Percentiles rank a stretch among this genome's conserved stretches.
These are phyloP conservation scores for Glaucopsyche alexis DNA, from an alignment of 2,888 invertebrate genomes.

Conservation along the genomic window DNA sequence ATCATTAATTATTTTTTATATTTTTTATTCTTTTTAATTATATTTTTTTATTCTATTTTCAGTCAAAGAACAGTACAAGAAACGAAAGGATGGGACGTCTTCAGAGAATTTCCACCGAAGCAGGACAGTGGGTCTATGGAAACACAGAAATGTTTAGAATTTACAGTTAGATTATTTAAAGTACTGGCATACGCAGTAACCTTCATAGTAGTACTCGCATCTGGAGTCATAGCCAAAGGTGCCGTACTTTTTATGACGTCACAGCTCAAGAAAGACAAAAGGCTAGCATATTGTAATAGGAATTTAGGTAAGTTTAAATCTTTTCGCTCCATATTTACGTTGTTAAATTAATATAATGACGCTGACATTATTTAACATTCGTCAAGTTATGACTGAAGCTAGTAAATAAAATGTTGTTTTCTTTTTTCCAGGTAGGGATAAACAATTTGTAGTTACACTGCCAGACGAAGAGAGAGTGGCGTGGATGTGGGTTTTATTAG, in stretches of 20 bases:
- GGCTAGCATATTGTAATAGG: slow-evolving; percentile 90
- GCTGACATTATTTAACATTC: no score
- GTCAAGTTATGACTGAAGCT: background rate
- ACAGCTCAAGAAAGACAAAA: slow-evolving; percentile 88
- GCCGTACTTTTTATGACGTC: slow-evolving; percentile 95
- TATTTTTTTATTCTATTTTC: slow-evolving; percentile 57
- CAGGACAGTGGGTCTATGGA: slow-evolving; percentile 94
- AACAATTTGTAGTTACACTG: slow-evolving; percentile 89
- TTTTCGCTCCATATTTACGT: background rate
- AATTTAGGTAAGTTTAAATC: slow-evolving; percentile 83
- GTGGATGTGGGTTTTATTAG: slow-evolving; percentile 95
- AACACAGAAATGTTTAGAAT: slow-evolving; percentile 91
- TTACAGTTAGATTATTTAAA: slow-evolving; percentile 91
- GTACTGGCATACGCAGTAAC: slow-evolving; percentile 91
- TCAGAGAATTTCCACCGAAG: slow-evolving; percentile 94
- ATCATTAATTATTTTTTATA: background rate
- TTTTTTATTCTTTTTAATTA: no score
- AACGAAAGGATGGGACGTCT: slow-evolving; percentile 98
- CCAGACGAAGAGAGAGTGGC: slow-evolving; percentile 93
- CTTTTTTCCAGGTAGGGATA: slow-evolving; percentile 86
- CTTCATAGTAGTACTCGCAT: slow-evolving; percentile 90
- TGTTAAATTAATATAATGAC: background rate
- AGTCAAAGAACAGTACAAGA: slow-evolving; percentile 91
- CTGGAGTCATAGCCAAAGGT: slow-evolving; percentile 93
- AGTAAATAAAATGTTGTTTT: slow-evolving; percentile 18